Conservation (phyloP, 2,888 invertebrate genomes). For the Noctuana brunneofusca region DNA sequence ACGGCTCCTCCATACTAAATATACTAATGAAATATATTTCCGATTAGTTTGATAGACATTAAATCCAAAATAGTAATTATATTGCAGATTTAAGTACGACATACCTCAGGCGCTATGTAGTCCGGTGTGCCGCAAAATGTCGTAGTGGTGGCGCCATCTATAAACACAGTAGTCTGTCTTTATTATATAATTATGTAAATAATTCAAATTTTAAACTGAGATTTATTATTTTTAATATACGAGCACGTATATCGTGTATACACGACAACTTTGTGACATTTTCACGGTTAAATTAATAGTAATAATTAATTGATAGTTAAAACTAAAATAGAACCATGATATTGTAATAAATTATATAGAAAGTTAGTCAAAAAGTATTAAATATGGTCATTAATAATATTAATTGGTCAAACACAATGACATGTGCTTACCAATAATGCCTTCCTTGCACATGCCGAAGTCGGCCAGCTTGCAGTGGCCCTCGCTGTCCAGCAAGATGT, state of each 20-base stretch:
- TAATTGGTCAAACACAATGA: neutral
- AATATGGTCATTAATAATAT: neutral
- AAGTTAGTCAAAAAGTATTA: too few species aligned
- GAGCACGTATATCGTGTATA: too few species aligned
- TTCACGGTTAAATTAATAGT: too few species aligned
- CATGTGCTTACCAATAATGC: slow-evolving; percentile 83
- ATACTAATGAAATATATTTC: too few species aligned
- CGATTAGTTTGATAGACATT: too few species aligned
- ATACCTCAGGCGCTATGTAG: slow-evolving; percentile 98
- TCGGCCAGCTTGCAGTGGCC: slow-evolving; percentile 97
- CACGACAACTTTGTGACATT: too few species aligned
- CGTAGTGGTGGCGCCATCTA: slow-evolving; percentile 93
- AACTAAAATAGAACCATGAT: too few species aligned
- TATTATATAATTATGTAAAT: neutral
- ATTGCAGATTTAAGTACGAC: neutral
- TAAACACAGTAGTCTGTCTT: slow-evolving; percentile 36
- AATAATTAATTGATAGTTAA: too few species aligned
- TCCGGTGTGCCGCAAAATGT: slow-evolving; percentile 99
- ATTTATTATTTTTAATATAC: too few species aligned
- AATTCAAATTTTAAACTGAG: neutral
- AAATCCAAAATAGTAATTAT: too few species aligned
- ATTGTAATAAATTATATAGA: too few species aligned
- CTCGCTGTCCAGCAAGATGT: slow-evolving; percentile 97
- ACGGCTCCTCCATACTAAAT: too few species aligned
- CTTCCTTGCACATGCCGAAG: slow-evolving; percentile 99